Percentiles rank a stretch among this genome's conserved stretches.
Evolutionary conservation across 2,113 vertebrate genomes (phyloP).

Genomic region (Emydocephalus ijimae): DNA sequence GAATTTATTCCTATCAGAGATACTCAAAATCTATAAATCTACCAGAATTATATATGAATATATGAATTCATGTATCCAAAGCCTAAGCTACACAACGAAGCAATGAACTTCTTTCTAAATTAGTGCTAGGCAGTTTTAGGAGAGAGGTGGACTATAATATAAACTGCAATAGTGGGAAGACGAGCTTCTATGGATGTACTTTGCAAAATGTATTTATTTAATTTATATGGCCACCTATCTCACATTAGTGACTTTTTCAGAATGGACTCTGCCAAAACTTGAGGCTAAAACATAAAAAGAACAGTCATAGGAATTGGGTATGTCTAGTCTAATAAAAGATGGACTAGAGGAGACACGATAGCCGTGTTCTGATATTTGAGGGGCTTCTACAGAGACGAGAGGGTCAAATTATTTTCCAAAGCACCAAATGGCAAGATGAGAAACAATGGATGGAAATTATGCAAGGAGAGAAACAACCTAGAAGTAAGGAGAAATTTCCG

Average conservation of each 20-base stretch:
- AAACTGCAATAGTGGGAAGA: background rate
- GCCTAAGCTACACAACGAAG: background rate
- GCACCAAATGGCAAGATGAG: too few species aligned
- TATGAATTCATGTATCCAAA: background rate
- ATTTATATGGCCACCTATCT: background rate
- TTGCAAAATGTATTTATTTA: background rate
- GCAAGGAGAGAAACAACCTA: too few species aligned
- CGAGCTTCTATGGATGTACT: background rate
- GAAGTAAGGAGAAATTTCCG: too few species aligned
- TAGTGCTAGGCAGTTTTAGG: background rate
- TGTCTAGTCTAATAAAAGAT: background rate
- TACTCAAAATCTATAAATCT: background rate
- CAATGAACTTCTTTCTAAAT: background rate
- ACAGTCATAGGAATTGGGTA: background rate
- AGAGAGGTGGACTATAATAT: background rate
- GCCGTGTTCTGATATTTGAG: background rate
- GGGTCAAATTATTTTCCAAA: background rate
- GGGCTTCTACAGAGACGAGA: background rate
- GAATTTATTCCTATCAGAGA: background rate
- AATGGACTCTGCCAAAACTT: background rate
- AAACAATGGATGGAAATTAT: too few species aligned
- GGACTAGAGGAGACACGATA: background rate
- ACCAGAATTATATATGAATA: background rate
- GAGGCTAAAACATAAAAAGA: background rate
- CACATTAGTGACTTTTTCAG: background rate